These are phyloP conservation scores for Drosophila neocordata DNA, from an alignment of 1,140 invertebrate genomes.

Conservation along the genomic window DNA sequence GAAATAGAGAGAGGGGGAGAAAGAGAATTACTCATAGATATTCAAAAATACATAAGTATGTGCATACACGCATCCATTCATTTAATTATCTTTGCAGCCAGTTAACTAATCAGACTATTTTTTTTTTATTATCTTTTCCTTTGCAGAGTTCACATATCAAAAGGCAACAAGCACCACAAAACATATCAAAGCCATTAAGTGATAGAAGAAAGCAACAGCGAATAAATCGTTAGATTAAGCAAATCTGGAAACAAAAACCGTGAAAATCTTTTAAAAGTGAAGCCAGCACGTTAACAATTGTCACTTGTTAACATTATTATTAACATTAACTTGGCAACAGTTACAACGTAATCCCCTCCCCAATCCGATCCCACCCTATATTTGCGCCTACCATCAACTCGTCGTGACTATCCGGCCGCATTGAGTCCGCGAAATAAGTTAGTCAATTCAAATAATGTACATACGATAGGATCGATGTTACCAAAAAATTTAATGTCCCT, in stretches of 20 bases:
- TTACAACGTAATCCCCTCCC: background rate
- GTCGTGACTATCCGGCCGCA: constrained; percentile 56
- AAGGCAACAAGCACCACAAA: constrained; percentile 3
- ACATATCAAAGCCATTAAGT: constrained; percentile 54
- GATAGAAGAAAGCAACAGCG: constrained; percentile 21
- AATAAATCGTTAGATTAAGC: constrained; percentile 7
- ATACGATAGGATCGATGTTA: constrained; percentile 83
- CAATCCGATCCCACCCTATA: background rate
- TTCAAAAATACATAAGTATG: background rate
- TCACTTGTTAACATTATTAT: background rate
- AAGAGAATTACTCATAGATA: background rate
- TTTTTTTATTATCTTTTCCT: constrained; percentile 11
- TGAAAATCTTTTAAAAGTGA: background rate
- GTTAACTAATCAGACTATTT: constrained; percentile 31
- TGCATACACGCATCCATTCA: constrained; percentile 3
- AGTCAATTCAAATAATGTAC: constrained; percentile 80
- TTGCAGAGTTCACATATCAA: constrained; percentile 57
- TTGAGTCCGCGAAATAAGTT: constrained; percentile 65
- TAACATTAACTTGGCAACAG: too few species aligned
- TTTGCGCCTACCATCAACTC: constrained; percentile 2
- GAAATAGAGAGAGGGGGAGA: too few species aligned
- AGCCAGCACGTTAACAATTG: background rate
- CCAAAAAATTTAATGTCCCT: constrained; percentile 82
- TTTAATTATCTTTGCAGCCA: background rate
- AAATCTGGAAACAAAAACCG: background rate